Conservation (phyloP, 2,888 invertebrate genomes). For the Habroteleia sp. region DNA sequence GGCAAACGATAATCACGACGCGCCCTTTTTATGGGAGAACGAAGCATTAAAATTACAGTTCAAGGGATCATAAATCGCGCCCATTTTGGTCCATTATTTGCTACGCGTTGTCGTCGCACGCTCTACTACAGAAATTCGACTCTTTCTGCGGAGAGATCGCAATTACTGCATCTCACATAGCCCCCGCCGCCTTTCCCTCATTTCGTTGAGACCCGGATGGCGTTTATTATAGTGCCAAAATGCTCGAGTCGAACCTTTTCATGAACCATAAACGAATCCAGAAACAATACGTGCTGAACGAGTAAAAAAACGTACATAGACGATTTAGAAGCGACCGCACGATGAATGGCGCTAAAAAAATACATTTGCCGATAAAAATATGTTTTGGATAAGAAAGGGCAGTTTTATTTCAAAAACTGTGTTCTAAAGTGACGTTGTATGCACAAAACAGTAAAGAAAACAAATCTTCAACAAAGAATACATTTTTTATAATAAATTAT, state of each 20-base stretch:
- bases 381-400: not conserved
- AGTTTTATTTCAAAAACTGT: not conserved
- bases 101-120: conserved; percentile 41
- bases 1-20: conserved; percentile 34
- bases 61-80: conserved; percentile 50
- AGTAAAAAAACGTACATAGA: conserved; percentile 6
- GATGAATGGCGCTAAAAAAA: conserved; percentile 3
- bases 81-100: conserved; percentile 55
- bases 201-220: conserved; percentile 24
- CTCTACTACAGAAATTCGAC: conserved; percentile 42
- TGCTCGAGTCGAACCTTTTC: conserved; percentile 36
- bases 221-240: conserved; percentile 53
- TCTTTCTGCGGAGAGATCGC: conserved; percentile 34
- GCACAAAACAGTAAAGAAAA: too few relatives aligned
- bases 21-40: conserved; percentile 29
- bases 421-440: too few relatives aligned
- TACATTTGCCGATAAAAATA: not conserved
- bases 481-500: too few relatives aligned
- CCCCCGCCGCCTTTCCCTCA: conserved; percentile 10
- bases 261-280: conserved; percentile 44
- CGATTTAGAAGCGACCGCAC: conserved; percentile 18
- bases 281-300: conserved; percentile 29
- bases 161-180: conserved; percentile 35
- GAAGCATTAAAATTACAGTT: conserved; percentile 52
- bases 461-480: too few relatives aligned